Base-by-base conservation (phyloP, 2,113 vertebrate species). In the Mesitornis unicolor region DNA sequence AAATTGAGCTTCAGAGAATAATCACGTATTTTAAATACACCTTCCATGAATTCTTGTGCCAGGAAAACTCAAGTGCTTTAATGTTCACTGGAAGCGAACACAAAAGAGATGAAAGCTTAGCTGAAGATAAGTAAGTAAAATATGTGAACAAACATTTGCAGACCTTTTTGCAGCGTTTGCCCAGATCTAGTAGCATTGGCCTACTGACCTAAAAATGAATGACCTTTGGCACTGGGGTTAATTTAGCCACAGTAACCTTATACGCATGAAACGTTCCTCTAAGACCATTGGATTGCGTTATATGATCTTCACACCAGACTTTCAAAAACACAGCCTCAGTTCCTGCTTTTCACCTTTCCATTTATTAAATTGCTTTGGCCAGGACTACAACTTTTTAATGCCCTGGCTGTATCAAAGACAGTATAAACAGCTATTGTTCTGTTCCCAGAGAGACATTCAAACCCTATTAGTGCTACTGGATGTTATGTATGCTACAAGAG, bases 281-380 rank as follows among this genome's bases (percentile, higher is more conserved):
- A 36, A 91, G 8, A 67, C 78, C 51, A 92, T 81, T 17, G 84
- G 89, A 87, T 31, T 65, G n/a, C 1, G n/a, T 64, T 75, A 53
- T 4, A 45, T 64, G 90, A 92, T 53, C 86, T 87, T 78, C 92
- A 86, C 76, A 74, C 9, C 56, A 88, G 51, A 60, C 53, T 56
- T 75, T 43, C 48, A 29, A 53, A 95, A 87, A 1, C 51, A 50
- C 24, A 31, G 11, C 26, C 38, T 70, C 4, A 47, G 25, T 18
- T 82, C 42, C 81, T 74, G 54, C 47, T 84, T 63, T 78, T 70
- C 33, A 24, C 80, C 64, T 50, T 53, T 68, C 75, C 76, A 79
- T 68, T 89, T 87, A 87, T 78, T 81, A 81, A 87, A 96, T 56
- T 92, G 93, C 71, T 81, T 92, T 94, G 90, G 67, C 68, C 57